Evolutionary conservation across 2,888 invertebrate genomes (phyloP).

Genomic region (Drosophila cracens): DNA sequence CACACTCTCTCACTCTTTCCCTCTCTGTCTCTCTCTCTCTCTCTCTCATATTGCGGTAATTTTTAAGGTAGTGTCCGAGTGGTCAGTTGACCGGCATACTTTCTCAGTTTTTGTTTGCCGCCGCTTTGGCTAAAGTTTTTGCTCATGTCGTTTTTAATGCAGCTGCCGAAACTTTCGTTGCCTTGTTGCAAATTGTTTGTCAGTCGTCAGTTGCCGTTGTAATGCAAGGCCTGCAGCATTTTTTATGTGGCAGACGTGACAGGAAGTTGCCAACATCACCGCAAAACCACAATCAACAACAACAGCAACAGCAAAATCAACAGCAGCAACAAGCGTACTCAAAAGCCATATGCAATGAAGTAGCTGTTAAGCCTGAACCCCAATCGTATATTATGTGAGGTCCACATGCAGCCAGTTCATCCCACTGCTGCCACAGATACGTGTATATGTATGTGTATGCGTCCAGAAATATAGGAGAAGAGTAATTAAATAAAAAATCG

Average conservation of each 20-base stretch:
- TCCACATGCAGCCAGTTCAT: neutral
- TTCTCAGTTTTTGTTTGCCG: constrained; percentile 30
- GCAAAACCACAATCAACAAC: constrained; percentile 16
- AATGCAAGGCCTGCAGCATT: constrained; percentile 34
- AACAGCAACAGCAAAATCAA: neutral
- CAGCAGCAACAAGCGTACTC: neutral
- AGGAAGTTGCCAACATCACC: constrained; percentile 40
- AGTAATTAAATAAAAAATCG: neutral
- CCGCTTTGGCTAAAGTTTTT: constrained; percentile 14
- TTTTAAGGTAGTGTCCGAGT: constrained; percentile 16
- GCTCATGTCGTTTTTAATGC: constrained; percentile 27
- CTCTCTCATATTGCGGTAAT: constrained; percentile 14
- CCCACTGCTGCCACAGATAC: neutral
- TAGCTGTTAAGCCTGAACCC: constrained; percentile 4
- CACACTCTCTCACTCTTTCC: neutral
- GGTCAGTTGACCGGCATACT: constrained; percentile 27
- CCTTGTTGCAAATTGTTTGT: constrained; percentile 49
- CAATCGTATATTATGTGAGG: constrained; percentile 7
- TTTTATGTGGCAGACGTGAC: constrained; percentile 53
- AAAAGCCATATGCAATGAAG: constrained; percentile 20
- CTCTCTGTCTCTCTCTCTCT: neutral
- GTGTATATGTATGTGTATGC: neutral
- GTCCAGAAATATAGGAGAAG: neutral
- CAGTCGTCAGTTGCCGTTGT: constrained; percentile 27
- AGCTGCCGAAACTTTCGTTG: constrained; percentile 51